Conservation (phyloP, 2,888 invertebrate genomes). For the Junonia oenone region DNA sequence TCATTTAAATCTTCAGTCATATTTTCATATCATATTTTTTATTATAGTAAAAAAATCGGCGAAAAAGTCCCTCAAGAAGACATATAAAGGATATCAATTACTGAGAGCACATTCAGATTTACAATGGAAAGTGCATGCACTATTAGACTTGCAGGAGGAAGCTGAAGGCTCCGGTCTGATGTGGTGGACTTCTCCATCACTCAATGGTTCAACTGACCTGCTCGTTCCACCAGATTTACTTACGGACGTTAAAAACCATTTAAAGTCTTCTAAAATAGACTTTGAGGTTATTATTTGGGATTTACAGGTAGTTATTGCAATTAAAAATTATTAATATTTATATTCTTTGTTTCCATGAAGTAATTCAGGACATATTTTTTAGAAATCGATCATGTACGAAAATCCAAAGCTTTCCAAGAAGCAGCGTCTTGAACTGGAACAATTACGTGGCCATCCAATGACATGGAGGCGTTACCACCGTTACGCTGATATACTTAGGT, state of each 20-base stretch:
- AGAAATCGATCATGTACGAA: conserved; percentile 85
- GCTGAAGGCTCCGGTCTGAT: conserved; percentile 69
- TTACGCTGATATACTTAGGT: conserved; percentile 84
- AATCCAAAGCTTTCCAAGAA: conserved; percentile 82
- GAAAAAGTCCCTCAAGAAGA: conserved; percentile 64
- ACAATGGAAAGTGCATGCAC: conserved; percentile 64
- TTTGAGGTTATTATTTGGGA: conserved; percentile 85
- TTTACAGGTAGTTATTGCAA: conserved; percentile 76
- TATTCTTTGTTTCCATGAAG: background rate
- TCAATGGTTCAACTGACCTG: conserved; percentile 82
- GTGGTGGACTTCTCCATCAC: conserved; percentile 73
- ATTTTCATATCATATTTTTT: background rate
- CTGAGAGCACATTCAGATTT: conserved; percentile 63
- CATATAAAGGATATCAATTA: conserved; percentile 78
- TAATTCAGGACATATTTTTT: conserved; percentile 9
- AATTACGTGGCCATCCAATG: conserved; percentile 80
- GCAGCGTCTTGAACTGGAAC: conserved; percentile 79
- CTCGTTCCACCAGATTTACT: conserved; percentile 85
- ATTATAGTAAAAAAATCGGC: conserved; percentile 50
- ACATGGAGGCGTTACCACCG: conserved; percentile 87
- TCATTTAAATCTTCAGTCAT: background rate
- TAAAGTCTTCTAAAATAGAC: conserved; percentile 81
- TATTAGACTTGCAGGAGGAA: conserved; percentile 69
- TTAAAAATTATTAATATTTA: background rate
- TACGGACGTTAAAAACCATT: conserved; percentile 77